phyloP scores from a whole-genome alignment of 2,797 vertebrate species.

The Miichthys miiuy region DNA sequence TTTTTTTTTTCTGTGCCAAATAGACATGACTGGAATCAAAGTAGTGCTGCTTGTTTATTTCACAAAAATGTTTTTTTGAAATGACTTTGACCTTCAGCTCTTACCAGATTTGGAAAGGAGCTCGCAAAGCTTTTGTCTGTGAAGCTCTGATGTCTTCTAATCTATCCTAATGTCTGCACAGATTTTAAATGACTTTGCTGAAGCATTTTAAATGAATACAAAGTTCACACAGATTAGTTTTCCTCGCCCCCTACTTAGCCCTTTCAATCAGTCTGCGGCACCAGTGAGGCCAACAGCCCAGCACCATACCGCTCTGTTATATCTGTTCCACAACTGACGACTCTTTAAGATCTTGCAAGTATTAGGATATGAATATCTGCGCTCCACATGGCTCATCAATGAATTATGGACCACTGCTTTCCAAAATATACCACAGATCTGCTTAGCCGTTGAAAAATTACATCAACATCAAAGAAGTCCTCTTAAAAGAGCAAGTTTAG shows the following conservation, averaged over 20 bases:
- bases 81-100: slow-evolving; percentile 54
- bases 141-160: slow-evolving; percentile 27
- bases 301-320: slow-evolving; percentile 25
- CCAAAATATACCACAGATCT: slow-evolving; percentile 78
- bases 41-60: slow-evolving; percentile 63
- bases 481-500: slow-evolving; percentile 86
- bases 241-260: slow-evolving; percentile 40
- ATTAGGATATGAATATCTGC: slow-evolving; percentile 60
- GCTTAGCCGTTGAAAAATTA: slow-evolving; percentile 82
- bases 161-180: slow-evolving; percentile 7
- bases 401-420: slow-evolving; percentile 78
- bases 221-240: slow-evolving; percentile 31
- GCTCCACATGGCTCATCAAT: slow-evolving; percentile 79
- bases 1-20: slow-evolving; percentile 45
- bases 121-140: slow-evolving; percentile 15
- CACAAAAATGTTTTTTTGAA: slow-evolving; percentile 37
- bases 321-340: slow-evolving; percentile 41
- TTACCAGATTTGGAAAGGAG: slow-evolving; percentile 36
- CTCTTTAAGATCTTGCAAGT: slow-evolving; percentile 60
- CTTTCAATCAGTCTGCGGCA: slow-evolving; percentile 31
- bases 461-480: slow-evolving; percentile 83
- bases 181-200: slow-evolving; percentile 5
- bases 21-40: slow-evolving; percentile 62
- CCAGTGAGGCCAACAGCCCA: slow-evolving; percentile 23
- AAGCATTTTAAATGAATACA: slow-evolving; percentile 31